A percentile compares a stretch with the other conserved stretches of the same genome.
These are phyloP conservation scores for Vannuccia rotundouncinata DNA, from an alignment of 2,888 invertebrate species.

Conservation along the genomic window DNA sequence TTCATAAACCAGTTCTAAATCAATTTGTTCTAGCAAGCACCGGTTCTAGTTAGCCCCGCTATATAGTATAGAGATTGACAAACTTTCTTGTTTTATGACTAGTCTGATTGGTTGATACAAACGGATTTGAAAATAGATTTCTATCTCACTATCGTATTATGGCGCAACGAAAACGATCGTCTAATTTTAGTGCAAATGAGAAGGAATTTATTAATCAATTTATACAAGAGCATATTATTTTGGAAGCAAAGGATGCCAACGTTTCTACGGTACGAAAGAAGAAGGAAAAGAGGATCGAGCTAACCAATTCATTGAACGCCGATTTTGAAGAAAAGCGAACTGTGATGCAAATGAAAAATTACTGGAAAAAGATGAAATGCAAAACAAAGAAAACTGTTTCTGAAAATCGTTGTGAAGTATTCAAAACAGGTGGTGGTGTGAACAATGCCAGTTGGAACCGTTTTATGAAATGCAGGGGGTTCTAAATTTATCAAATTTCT, in stretches of 20 bases:
- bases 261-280: constrained; percentile 10
- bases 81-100: constrained; percentile 18
- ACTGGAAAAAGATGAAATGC: constrained; percentile 9
- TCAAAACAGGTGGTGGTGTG: constrained; percentile 13
- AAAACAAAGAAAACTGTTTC: constrained; percentile 8
- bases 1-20: constrained; percentile 23
- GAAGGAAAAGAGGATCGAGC: constrained; percentile 16
- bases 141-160: constrained; percentile 10
- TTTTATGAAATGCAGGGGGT: constrained; percentile 11
- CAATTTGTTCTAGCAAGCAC: constrained; percentile 20
- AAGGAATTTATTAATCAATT: constrained; percentile 11
- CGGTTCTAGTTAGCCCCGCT: constrained; percentile 19
- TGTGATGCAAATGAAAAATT: neutral
- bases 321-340: neutral
- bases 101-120: constrained; percentile 15
- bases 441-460: constrained; percentile 10
- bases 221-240: constrained; percentile 8
- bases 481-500: constrained; percentile 24
- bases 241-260: constrained; percentile 23
- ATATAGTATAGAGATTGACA: neutral
- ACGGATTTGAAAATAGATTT: constrained; percentile 22
- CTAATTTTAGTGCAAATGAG: constrained; percentile 20
- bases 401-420: neutral
- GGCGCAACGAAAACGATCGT: constrained; percentile 19
- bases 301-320: constrained; percentile 14